phyloP scores from a whole-genome alignment of 2,113 vertebrate species.

The Neogobius melanostomus region DNA sequence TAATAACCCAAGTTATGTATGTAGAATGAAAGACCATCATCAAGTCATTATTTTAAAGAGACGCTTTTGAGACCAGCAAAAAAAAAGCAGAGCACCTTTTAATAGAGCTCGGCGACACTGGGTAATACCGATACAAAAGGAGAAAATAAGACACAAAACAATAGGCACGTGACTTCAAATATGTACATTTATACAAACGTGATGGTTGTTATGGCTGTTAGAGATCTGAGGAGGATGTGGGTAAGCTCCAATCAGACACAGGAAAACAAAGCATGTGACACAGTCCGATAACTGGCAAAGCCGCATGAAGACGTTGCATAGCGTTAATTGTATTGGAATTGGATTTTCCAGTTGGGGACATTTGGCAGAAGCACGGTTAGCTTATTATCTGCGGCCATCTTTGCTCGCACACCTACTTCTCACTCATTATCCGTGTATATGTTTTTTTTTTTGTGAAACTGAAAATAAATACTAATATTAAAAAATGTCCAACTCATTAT shows the following conservation, averaged over 20 bases:
- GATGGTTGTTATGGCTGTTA: conserved; percentile 48
- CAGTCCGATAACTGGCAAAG: conserved; percentile 21
- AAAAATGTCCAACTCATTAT: neutral
- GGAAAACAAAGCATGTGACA: conserved; percentile 40
- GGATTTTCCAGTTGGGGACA: conserved; percentile 8
- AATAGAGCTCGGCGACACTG: conserved; percentile 48
- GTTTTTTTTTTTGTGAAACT: conserved; percentile 18
- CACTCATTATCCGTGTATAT: conserved; percentile 29
- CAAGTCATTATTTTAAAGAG: conserved; percentile 17
- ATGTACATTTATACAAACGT: conserved; percentile 81
- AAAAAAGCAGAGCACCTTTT: conserved; percentile 48
- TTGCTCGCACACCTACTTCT: conserved; percentile 1
- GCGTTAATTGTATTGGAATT: conserved; percentile 13
- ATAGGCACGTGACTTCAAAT: conserved; percentile 64
- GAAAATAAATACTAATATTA: neutral
- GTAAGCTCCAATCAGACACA: conserved; percentile 31
- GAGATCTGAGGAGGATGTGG: conserved; percentile 34
- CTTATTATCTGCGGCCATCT: conserved; percentile 17
- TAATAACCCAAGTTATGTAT: too few relatives aligned
- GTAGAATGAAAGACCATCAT: neutral
- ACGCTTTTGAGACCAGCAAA: conserved; percentile 16
- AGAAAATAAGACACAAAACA: conserved; percentile 61
- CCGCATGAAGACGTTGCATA: conserved; percentile 7
- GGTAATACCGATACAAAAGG: conserved; percentile 51
- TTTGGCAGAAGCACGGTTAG: conserved; percentile 15